Evolutionary conservation across 2,113 vertebrate genomes (phyloP), one percentile per base, ranked within the genome.

Genomic region (Scortum barcoo): DNA sequence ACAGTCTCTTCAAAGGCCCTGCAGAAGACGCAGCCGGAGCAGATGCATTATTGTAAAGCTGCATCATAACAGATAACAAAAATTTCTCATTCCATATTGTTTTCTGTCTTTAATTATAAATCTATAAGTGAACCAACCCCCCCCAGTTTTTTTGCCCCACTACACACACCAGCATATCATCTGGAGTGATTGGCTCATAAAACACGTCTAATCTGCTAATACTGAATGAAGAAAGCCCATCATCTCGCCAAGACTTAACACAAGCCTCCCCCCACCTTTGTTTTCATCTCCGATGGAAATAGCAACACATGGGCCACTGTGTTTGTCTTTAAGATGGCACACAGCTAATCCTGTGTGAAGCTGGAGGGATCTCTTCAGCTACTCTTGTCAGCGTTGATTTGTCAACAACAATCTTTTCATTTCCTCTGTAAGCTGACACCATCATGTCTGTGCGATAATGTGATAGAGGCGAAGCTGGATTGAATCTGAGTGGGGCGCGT

Each of bases 171-270:
- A 24, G 74, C 83, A 71, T 76, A 90, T 91, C 80, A 91, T 91
- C 85, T 4, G 3, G 78, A 85, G 90, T 87, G 89, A 93, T 83
- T 87, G 89, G 80, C 92, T 91, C 89, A 88, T 89, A 88, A 92
- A 92, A 91, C 85, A 91, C n/a, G 78, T 84, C 92, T 94, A 93
- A 93, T 94, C 93, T 94, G 90, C 87, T 93, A 93, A 92, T 91
- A 89, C 92, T 38, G 83, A 91, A 89, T 87, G 90, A 93, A 90
- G 90, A 91, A 92, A 90, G 86, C 86, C 84, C 89, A 83, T 93
- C 93, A 89, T 88, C 91, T 88, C 56, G 72, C 90, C 78, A 88
- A 86, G 89, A 82, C 76, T 87, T 89, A 89, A 91, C 74, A 90
- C 86, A 66, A 90, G 84, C 74, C 85, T 72, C 80, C 70, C 78